Percentiles rank a stretch among this genome's conserved stretches.
These are phyloP conservation scores for Eristalis intricaria DNA, from an alignment of 2,888 invertebrate species.

Conservation along the genomic window DNA sequence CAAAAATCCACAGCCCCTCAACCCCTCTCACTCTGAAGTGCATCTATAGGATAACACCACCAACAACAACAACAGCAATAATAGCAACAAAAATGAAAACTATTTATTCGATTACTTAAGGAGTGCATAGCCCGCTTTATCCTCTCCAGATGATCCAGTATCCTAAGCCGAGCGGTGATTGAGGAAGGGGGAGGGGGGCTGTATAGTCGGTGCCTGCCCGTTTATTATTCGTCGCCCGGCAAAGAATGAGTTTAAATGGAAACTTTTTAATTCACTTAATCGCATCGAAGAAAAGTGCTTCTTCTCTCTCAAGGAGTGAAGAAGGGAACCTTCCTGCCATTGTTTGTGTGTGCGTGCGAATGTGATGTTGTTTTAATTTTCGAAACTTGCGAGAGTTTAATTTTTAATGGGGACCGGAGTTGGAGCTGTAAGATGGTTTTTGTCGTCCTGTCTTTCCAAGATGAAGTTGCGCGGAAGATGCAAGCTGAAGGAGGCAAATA, in stretches of 20 bases:
- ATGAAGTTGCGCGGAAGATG: background rate
- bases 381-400: constrained; percentile 15
- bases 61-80: constrained; percentile 37
- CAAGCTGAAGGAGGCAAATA: background rate
- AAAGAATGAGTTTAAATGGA: constrained; percentile 45
- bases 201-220: background rate
- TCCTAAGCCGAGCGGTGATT: background rate
- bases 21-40: background rate
- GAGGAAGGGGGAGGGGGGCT: background rate
- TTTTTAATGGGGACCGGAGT: constrained; percentile 20
- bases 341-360: background rate
- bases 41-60: constrained; percentile 14
- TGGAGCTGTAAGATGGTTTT: background rate
- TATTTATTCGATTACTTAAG: constrained; percentile 69
- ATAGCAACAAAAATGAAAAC: constrained; percentile 55
- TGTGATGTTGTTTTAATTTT: constrained; percentile 25
- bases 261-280: constrained; percentile 71
- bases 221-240: constrained; percentile 39
- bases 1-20: constrained; percentile 15
- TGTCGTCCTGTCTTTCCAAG: background rate
- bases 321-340: background rate
- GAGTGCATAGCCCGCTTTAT: constrained; percentile 20
- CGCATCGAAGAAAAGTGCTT: constrained; percentile 53
- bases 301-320: background rate
- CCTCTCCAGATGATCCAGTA: constrained; percentile 16